Conservation (phyloP, 2,888 invertebrate genomes). For the Bibio marci region DNA sequence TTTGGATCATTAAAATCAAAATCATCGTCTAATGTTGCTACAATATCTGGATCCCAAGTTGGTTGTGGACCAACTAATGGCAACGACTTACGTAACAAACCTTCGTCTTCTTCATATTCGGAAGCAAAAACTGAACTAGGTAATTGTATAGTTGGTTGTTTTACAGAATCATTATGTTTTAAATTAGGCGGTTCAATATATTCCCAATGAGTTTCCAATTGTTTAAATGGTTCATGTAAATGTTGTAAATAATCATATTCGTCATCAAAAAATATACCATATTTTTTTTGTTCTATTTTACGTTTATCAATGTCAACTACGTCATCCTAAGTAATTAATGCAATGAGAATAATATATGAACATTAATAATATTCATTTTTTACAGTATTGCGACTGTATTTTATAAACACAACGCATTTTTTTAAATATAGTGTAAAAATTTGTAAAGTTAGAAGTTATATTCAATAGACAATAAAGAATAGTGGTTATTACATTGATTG, state of each 20-base stretch:
- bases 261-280: constrained; percentile 86
- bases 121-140: constrained; percentile 85
- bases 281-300: constrained; percentile 60
- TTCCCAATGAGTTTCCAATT: constrained; percentile 25
- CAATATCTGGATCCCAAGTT: constrained; percentile 79
- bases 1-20: constrained; percentile 71
- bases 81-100: constrained; percentile 32
- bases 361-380: no score
- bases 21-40: constrained; percentile 86
- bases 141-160: constrained; percentile 27
- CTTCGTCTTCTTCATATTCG: constrained; percentile 66
- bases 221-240: constrained; percentile 32
- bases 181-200: constrained; percentile 25
- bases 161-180: not conserved
- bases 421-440: not conserved
- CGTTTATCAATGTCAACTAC: constrained; percentile 31
- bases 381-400: no score
- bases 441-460: no score
- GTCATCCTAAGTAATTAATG: constrained; percentile 2
- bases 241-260: constrained; percentile 93
- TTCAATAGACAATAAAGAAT: no score
- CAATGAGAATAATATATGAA: no score
- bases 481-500: no score
- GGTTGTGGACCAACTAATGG: constrained; percentile 36
- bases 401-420: no score